Conservation (phyloP, 2,797 vertebrate genomes). For the Gymnothorax reevesii region DNA sequence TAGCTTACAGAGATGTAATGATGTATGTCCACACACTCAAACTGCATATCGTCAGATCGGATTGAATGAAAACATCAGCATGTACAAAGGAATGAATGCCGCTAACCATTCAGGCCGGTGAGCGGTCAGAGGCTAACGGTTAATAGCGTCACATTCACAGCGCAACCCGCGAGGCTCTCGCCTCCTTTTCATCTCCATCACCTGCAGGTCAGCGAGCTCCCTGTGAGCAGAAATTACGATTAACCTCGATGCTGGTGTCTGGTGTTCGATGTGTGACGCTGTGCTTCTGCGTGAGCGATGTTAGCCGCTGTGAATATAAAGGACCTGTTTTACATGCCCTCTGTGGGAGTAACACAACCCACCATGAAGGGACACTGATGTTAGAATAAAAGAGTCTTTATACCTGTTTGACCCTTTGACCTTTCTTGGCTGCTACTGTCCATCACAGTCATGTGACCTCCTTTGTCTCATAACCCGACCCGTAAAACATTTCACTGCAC, state of each 20-base stretch:
- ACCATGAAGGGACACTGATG: slow-evolving; percentile 1
- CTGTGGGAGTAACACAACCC: neutral
- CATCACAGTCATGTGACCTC: slow-evolving; percentile 5
- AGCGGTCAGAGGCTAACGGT: neutral
- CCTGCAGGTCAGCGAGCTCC: neutral
- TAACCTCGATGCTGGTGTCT: neutral
- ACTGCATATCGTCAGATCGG: too few relatives aligned
- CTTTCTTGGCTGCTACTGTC: neutral
- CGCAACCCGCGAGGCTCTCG: neutral
- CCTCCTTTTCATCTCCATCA: neutral
- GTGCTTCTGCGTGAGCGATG: neutral
- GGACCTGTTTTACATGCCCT: neutral
- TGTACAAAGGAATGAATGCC: too few relatives aligned
- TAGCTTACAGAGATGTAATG: too few relatives aligned
- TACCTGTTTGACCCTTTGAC: neutral
- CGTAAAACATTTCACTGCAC: neutral
- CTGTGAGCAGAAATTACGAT: neutral
- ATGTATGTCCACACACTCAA: too few relatives aligned
- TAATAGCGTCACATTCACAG: neutral
- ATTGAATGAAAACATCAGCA: too few relatives aligned
- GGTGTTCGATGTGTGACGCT: neutral
- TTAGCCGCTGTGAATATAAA: neutral
- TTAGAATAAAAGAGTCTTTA: slow-evolving; percentile 9
- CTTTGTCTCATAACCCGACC: neutral
- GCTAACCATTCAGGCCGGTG: neutral